Percentiles rank a stretch among this genome's conserved stretches.
Evolutionary conservation across 2,888 invertebrate genomes (phyloP).

Genomic region (Alcis repandata): DNA sequence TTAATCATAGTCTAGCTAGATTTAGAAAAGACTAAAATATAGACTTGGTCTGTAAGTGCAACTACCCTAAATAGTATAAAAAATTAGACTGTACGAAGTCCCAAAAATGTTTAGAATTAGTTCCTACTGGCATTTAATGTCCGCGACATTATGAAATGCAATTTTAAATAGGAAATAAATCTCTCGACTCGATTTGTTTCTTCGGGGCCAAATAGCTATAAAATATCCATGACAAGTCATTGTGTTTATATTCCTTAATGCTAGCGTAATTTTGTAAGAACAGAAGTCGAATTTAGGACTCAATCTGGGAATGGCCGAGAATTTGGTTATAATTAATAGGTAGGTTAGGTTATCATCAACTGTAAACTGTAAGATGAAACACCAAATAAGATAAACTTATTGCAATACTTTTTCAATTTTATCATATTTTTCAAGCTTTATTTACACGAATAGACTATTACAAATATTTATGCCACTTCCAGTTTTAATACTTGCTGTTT

Average conservation of each 20-base stretch:
- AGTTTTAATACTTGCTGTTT: not conserved
- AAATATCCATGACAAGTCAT: constrained; percentile 83
- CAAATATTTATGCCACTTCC: not conserved
- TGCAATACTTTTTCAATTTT: not conserved
- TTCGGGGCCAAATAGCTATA: constrained; percentile 82
- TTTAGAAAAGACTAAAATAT: constrained; percentile 24
- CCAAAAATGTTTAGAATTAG: constrained; percentile 49
- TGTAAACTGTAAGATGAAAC: constrained; percentile 53
- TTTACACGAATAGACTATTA: not conserved
- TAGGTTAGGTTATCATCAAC: constrained; percentile 55
- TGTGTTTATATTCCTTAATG: constrained; percentile 61
- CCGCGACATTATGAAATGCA: constrained; percentile 48
- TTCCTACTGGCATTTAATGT: constrained; percentile 68
- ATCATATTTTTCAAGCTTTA: not conserved
- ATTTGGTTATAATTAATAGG: constrained; percentile 56
- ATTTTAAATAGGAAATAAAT: constrained; percentile 62
- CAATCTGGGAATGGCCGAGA: constrained; percentile 56
- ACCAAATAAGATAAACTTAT: constrained; percentile 63
- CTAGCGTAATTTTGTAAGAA: constrained; percentile 37
- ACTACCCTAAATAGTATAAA: constrained; percentile 29
- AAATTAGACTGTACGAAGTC: constrained; percentile 41
- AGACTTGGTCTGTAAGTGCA: constrained; percentile 36
- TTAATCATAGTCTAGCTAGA: constrained; percentile 29
- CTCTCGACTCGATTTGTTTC: constrained; percentile 72
- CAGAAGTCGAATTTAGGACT: constrained; percentile 48